Conservation (phyloP, 1,140 invertebrate genomes). For the Drosophila mayri region DNA sequence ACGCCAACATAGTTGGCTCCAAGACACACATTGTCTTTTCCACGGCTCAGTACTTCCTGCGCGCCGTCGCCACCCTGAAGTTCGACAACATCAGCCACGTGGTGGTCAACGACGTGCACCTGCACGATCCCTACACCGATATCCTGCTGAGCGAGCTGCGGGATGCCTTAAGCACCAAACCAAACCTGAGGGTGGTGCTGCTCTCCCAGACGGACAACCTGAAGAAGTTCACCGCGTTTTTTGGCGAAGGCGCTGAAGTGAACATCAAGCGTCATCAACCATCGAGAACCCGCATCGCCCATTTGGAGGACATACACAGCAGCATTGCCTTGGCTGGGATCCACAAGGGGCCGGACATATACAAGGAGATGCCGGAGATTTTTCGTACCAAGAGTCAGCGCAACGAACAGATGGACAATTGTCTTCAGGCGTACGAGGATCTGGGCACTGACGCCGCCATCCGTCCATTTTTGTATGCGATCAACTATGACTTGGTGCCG, state of each 20-base stretch:
- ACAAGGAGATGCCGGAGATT: slow-evolving; percentile 87
- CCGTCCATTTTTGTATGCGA: slow-evolving; percentile 88
- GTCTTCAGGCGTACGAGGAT: slow-evolving; percentile 65
- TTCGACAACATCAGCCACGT: slow-evolving; percentile 91
- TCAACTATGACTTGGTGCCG: slow-evolving; percentile 88
- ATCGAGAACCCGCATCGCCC: slow-evolving; percentile 14
- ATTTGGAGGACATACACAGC: slow-evolving; percentile 57
- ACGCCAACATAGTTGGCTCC: slow-evolving; percentile 86
- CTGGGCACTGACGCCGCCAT: slow-evolving; percentile 85
- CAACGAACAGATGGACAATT: slow-evolving; percentile 60
- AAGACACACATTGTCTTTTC: slow-evolving; percentile 64
- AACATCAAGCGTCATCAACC: background rate
- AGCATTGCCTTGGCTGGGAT: slow-evolving; percentile 24
- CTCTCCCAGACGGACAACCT: slow-evolving; percentile 88
- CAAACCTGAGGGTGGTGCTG: slow-evolving; percentile 92
- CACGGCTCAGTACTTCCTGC: slow-evolving; percentile 63
- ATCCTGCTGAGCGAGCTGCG: slow-evolving; percentile 94
- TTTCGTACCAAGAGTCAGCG: slow-evolving; percentile 39
- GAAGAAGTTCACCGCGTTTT: slow-evolving; percentile 47
- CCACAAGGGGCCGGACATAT: slow-evolving; percentile 46
- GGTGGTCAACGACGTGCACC: slow-evolving; percentile 96
- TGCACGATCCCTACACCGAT: slow-evolving; percentile 96
- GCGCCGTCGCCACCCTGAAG: slow-evolving; percentile 80
- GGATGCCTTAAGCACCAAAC: slow-evolving; percentile 89
- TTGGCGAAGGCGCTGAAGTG: slow-evolving; percentile 56